phyloP scores from a whole-genome alignment of 2,888 invertebrate species.

The Hyles lineata region DNA sequence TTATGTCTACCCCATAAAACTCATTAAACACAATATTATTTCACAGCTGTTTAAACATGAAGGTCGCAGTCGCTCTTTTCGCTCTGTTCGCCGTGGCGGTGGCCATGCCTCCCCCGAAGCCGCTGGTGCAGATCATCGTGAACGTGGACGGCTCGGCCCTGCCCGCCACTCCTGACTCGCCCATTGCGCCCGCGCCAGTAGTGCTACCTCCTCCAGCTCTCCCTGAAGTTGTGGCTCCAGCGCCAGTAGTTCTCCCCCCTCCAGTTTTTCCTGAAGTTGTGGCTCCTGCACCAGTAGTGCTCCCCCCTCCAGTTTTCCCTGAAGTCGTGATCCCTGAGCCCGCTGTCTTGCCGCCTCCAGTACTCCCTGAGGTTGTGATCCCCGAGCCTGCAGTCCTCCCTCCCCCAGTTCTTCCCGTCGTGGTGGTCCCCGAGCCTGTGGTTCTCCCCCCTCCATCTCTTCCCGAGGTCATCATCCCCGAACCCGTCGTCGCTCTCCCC shows the following conservation, averaged over 20 bases:
- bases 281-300: not conserved
- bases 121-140: slow-evolving; percentile 29
- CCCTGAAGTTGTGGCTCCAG: slow-evolving; percentile 10
- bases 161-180: not conserved
- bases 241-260: not conserved
- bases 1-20: not conserved
- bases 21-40: not conserved
- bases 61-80: slow-evolving; percentile 6
- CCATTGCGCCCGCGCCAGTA: not conserved
- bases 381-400: slow-evolving; percentile 8
- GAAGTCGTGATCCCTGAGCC: slow-evolving; percentile 7
- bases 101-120: slow-evolving; percentile 11
- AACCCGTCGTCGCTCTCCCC: slow-evolving; percentile 2
- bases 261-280: slow-evolving; percentile 19
- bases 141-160: slow-evolving; percentile 12
- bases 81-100: slow-evolving; percentile 20
- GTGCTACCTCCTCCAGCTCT: slow-evolving; percentile 10
- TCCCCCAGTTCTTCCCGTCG: slow-evolving; percentile 7
- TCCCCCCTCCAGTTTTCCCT: slow-evolving; percentile 4
- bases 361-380: slow-evolving; percentile 11
- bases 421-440: slow-evolving; percentile 11
- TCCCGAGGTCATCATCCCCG: slow-evolving; percentile 10
- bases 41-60: slow-evolving; percentile 22
- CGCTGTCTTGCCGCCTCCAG: slow-evolving; percentile 6
- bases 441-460: slow-evolving; percentile 12